Evolutionary conservation across 2,888 invertebrate genomes (phyloP).

Genomic region (Trisateles emortualis): DNA sequence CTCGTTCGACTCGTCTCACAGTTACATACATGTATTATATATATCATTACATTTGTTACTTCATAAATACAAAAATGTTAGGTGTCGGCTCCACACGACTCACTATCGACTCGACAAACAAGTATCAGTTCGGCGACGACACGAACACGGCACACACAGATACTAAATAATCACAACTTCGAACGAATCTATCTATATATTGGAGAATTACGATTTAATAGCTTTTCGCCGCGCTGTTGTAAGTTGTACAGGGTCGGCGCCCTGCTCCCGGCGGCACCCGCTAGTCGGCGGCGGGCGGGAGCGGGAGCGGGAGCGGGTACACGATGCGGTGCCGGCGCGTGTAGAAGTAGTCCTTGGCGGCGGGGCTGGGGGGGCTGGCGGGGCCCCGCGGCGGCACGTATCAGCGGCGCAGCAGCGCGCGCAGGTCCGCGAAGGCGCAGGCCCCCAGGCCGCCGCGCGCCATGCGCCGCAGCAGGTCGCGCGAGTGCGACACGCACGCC

Average conservation of each 20-base stretch:
- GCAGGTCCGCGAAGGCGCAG: slow-evolving; percentile 97
- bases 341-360: background rate
- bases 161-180: too few relatives aligned
- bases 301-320: background rate
- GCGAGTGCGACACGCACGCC: slow-evolving; percentile 96
- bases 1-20: slow-evolving; percentile 57
- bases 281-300: too few relatives aligned
- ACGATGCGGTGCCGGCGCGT: background rate
- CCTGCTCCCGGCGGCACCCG: too few relatives aligned
- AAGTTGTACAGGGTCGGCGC: too few relatives aligned
- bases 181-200: too few relatives aligned
- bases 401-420: slow-evolving; percentile 92
- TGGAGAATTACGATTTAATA: too few relatives aligned
- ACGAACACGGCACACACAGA: too few relatives aligned
- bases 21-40: slow-evolving; percentile 54
- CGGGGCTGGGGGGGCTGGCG: background rate
- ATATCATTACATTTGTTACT: slow-evolving; percentile 42
- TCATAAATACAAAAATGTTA: slow-evolving; percentile 41
- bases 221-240: too few relatives aligned
- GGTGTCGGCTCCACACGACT: too few relatives aligned
- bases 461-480: slow-evolving; percentile 96
- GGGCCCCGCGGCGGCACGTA: slow-evolving; percentile 54
- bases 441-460: slow-evolving; percentile 95
- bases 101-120: too few relatives aligned
- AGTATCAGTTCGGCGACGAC: too few relatives aligned